Base-by-base conservation (phyloP, 1,140 invertebrate species). In the Drosophila dunni region DNA sequence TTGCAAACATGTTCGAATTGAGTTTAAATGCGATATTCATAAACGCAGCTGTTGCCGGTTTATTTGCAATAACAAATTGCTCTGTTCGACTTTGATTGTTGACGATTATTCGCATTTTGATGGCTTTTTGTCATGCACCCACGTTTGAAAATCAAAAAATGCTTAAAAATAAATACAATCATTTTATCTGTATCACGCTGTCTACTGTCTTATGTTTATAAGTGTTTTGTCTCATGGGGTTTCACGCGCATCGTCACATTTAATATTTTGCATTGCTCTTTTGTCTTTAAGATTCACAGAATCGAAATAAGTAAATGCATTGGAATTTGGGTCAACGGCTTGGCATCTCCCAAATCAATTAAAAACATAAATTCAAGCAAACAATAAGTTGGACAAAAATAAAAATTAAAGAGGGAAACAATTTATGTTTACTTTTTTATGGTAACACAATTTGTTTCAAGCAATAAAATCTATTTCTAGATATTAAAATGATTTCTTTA, bases 41-140 rank as follows among this genome's bases (percentile, higher is more conserved):
- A 72, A 73, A 61, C 68, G 83, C 82, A 88, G 82, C 79, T 86
- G 83, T 73, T 63, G 71, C 67, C 75, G 58, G 73, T 86, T 72
- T 78, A 66, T 81, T 73, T 80, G 68, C 53, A 69, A 82, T 82
- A 88, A 88, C 81, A 86, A 81, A 85, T 79, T 51, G 48, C 40
- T 54, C 29, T 61, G 69, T 50, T 71, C 15, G 53, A 24, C 78
- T 65, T 54, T 79, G 75, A 86, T 86, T 88, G 83, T 64, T 73
- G 53, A 73, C 75, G 66, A 85, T 85, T 78, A 78, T 83, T 77
- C 17, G 56, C 66, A 74, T 82, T 86, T 58, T 79, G 82, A 85
- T 86, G 51, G 70, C 51, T 69, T 88, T 82, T 85, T 76, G 64
- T 88, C 71, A 83, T 72, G 83, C 70, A 76, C 67, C 66, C 63